Evolutionary conservation across 2,797 vertebrate species (phyloP), one percentile per base, ranked within the genome.

Genomic region (Hydrophis major): DNA sequence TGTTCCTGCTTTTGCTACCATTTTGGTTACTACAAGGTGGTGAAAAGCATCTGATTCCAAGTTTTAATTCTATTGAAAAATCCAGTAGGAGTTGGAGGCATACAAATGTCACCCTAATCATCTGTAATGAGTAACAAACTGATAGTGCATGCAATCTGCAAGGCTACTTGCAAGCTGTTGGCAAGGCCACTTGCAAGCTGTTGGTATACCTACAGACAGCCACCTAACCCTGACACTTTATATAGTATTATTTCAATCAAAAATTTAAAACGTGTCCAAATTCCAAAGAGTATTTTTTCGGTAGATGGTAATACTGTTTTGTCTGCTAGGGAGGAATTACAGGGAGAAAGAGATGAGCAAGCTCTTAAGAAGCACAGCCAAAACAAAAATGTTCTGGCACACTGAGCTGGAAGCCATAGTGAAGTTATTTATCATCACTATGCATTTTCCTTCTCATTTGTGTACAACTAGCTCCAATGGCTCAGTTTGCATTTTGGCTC

Each of bases 361-460:
- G 95, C 95, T 96, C 96, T 95, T 94, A 94, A 94, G 94, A 93
- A 97, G 93, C 95, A 92, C 89, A 96, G 96, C 97, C 97, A 97
- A 97, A 96, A 0, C 89, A 95, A 96, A 97, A 88, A 97, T 97
- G 95, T 97, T 97, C 96, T 97, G 96, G 96, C 96, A 97, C 95
- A 94, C 96, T 93, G 95, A 94, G 93, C 95, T 97, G 96, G 96
- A 96, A 93, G 96, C 93, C 95, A 4, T 1, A 97, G 96, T 93
- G 78, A 95, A 97, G 97, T 97, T 97, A 97, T 97, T 97, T 97
- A 97, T 96, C 96, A 97, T 93, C 96, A 97, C 96, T 96, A 96
- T 96, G 96, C 96, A 95, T 97, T 97, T 97, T 97, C 97, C 95
- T 97, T 96, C 97, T 97, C 96, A 97, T 97, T 96, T 97, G 96